These are phyloP conservation scores for Lasioglossum leucozonium DNA, from an alignment of 2,888 invertebrate species.

Conservation along the genomic window DNA sequence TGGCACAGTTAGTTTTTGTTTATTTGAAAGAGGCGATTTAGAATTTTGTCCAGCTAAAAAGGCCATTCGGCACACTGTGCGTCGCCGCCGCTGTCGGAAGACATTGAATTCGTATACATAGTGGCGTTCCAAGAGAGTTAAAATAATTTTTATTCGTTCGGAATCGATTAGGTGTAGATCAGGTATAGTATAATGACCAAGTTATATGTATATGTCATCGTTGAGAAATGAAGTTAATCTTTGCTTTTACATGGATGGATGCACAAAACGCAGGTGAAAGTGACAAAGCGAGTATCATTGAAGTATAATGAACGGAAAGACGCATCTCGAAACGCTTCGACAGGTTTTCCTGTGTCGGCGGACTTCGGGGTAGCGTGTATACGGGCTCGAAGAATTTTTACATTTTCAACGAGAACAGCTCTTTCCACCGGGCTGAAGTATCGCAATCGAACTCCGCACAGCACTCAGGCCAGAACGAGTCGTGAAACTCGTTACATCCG, in stretches of 20 bases:
- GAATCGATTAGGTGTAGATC: too few relatives aligned
- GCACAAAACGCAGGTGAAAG: neutral
- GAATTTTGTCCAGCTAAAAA: too few relatives aligned
- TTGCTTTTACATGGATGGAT: neutral
- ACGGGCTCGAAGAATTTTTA: conserved; percentile 9
- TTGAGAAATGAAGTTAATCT: neutral
- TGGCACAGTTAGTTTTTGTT: too few relatives aligned
- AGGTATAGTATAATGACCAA: too few relatives aligned
- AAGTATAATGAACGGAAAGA: conserved; percentile 10
- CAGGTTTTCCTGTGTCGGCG: conserved; percentile 3
- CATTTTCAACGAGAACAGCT: conserved; percentile 50
- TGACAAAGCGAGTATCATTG: neutral
- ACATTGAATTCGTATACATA: too few relatives aligned
- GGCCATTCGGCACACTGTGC: too few relatives aligned
- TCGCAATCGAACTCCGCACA: conserved; percentile 38
- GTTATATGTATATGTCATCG: neutral
- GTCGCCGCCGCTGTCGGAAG: too few relatives aligned
- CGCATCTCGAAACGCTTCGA: conserved; percentile 13
- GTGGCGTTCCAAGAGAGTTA: too few relatives aligned
- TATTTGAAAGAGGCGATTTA: too few relatives aligned
- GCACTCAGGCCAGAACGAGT: conserved; percentile 17
- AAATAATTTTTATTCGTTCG: too few relatives aligned
- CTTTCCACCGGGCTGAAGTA: conserved; percentile 27
- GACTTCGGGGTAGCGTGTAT: neutral
- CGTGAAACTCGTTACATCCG: conserved; percentile 62